Conservation (phyloP, 2,888 invertebrate genomes). For the Dasypolia templi region DNA sequence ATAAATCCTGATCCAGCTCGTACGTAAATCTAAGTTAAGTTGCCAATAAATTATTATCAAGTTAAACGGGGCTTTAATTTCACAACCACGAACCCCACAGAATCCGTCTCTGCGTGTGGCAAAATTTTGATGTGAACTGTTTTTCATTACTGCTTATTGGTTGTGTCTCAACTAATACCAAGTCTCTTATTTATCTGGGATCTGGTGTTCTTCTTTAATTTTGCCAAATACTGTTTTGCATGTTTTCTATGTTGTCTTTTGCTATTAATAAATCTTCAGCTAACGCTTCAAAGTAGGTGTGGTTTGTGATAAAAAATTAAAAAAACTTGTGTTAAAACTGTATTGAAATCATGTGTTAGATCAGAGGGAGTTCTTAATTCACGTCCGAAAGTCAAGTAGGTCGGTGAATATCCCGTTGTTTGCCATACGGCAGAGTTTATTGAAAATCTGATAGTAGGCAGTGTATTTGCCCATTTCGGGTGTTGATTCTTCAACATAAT, state of each 20-base stretch:
- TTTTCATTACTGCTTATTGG: not conserved
- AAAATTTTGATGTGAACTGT: not conserved
- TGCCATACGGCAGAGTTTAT: not conserved
- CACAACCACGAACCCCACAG: no score
- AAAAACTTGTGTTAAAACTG: no score
- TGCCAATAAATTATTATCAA: no score
- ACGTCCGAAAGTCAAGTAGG: constrained; percentile 28
- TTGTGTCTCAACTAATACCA: constrained; percentile 3
- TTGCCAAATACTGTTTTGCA: not conserved
- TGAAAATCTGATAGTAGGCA: not conserved
- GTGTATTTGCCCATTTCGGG: not conserved
- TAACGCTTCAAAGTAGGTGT: constrained; percentile 7
- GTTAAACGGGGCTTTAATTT: no score
- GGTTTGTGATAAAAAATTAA: no score
- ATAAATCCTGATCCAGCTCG: no score
- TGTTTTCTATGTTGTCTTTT: constrained; percentile 10
- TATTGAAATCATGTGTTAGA: constrained; percentile 23
- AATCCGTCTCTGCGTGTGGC: not conserved
- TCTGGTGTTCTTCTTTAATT: constrained; percentile 18
- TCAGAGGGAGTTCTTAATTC: constrained; percentile 25
- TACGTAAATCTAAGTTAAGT: no score
- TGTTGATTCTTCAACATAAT: constrained; percentile 36
- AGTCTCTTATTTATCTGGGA: constrained; percentile 11
- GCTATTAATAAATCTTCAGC: constrained; percentile 9
- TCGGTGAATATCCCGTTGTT: constrained; percentile 21